These are phyloP conservation scores for Podarcis cretensis DNA, from an alignment of 2,113 vertebrate species.

Conservation along the genomic window DNA sequence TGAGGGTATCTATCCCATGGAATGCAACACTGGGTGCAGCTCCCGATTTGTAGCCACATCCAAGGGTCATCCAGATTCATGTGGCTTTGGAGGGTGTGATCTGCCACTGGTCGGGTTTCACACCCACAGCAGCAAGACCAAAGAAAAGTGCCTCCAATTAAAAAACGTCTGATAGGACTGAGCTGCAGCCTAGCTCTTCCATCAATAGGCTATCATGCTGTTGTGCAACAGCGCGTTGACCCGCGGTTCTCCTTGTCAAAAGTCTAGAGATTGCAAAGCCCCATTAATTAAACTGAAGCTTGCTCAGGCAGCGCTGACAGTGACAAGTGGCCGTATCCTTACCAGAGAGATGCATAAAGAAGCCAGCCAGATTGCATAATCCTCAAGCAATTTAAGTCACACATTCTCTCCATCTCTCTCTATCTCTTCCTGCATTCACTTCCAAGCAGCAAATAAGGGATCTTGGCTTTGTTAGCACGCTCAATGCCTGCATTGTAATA, in stretches of 20 bases:
- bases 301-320: constrained; percentile 12
- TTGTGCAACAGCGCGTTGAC: background rate
- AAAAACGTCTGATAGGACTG: background rate
- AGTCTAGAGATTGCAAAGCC: background rate
- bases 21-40: background rate
- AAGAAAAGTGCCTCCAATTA: background rate
- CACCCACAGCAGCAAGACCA: fast-evolving
- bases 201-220: background rate
- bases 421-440: background rate
- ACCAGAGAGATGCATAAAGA: background rate
- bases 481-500: background rate
- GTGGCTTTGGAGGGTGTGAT: background rate
- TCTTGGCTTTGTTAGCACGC: background rate
- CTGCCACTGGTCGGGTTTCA: background rate
- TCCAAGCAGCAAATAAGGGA: background rate
- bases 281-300: constrained; percentile 13
- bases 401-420: background rate
- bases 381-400: background rate
- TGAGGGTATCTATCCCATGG: background rate
- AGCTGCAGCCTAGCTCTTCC: background rate
- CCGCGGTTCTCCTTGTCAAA: background rate
- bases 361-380: background rate
- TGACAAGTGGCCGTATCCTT: background rate
- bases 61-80: no score
- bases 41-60: background rate